A percentile compares a stretch with the other conserved stretches of the same genome.
Conservation (phyloP, 1,140 invertebrate genomes). For the Drosophila nigrodunni region DNA sequence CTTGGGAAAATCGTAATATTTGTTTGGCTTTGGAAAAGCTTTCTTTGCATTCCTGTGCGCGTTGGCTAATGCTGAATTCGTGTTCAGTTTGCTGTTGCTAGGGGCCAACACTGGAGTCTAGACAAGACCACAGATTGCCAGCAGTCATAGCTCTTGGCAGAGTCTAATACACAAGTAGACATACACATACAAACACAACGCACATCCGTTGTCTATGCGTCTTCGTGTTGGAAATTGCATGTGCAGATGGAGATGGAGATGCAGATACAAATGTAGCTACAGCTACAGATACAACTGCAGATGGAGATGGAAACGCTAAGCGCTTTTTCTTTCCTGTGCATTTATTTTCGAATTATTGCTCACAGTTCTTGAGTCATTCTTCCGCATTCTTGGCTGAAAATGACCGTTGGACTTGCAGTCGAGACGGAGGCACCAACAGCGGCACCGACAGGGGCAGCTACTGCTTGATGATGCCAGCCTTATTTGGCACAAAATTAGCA, state of each 20-base stretch:
- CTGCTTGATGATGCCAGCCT: constrained; percentile 52
- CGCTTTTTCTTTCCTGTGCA: constrained; percentile 67
- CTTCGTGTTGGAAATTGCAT: constrained; percentile 47
- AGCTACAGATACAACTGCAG: constrained; percentile 47
- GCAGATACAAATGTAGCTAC: constrained; percentile 42
- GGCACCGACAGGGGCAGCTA: background rate
- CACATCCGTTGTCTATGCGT: constrained; percentile 41
- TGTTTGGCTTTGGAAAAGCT: background rate
- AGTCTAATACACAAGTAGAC: constrained; percentile 14
- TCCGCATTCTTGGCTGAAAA: constrained; percentile 80
- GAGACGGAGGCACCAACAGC: background rate
- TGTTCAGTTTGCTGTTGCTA: constrained; percentile 16
- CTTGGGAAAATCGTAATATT: too few species aligned
- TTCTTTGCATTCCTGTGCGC: background rate
- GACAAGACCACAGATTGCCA: constrained; percentile 13
- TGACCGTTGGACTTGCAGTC: constrained; percentile 59
- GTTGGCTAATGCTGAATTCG: background rate
- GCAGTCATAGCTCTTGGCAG: constrained; percentile 17
- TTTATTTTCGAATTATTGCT: constrained; percentile 81
- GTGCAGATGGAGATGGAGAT: constrained; percentile 45
- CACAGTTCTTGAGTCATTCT: constrained; percentile 79
- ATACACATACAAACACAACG: constrained; percentile 16
- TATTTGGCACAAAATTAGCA: constrained; percentile 74
- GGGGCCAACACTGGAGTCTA: constrained; percentile 5
- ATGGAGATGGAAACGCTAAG: constrained; percentile 67